A percentile compares a stretch with the other conserved stretches of the same genome.
phyloP scores from a whole-genome alignment of 2,888 invertebrate genomes.

The Ormyrus rosae region DNA sequence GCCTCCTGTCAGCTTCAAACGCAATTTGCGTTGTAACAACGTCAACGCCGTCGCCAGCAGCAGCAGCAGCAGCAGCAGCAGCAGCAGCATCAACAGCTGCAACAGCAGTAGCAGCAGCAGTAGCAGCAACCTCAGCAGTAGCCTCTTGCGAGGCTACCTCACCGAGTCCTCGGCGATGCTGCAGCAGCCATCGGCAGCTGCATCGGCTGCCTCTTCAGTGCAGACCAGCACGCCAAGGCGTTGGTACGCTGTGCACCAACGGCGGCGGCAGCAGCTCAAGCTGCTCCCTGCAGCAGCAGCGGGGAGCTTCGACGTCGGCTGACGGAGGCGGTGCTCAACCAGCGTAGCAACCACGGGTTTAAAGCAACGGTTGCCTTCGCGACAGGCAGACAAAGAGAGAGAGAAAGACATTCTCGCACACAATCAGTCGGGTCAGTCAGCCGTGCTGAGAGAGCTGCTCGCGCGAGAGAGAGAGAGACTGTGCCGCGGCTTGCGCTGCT shows the following conservation, averaged over 20 bases:
- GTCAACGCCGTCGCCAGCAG: constrained; percentile 33
- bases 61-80: constrained; percentile 56
- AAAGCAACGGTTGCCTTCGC: constrained; percentile 36
- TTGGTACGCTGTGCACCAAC: constrained; percentile 28
- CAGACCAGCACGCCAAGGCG: constrained; percentile 21
- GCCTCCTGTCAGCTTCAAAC: constrained; percentile 52
- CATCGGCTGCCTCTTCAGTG: constrained; percentile 9
- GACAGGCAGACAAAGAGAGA: background rate
- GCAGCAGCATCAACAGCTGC: constrained; percentile 53
- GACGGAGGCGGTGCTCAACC: constrained; percentile 19
- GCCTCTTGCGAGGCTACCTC: constrained; percentile 53
- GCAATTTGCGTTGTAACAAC: constrained; percentile 57
- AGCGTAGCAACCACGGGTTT: constrained; percentile 32
- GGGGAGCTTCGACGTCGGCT: constrained; percentile 28
- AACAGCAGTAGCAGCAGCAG: constrained; percentile 39
- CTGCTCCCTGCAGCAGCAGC: constrained; percentile 4
- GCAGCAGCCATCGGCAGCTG: constrained; percentile 16
- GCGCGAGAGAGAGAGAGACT: constrained; percentile 39
- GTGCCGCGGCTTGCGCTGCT: constrained; percentile 34
- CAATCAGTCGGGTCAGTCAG: constrained; percentile 35
- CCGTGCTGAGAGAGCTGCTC: constrained; percentile 29
- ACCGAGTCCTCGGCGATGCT: constrained; percentile 10
- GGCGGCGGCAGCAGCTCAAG: background rate
- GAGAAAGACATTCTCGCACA: background rate
- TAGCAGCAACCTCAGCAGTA: constrained; percentile 44